phyloP scores from a whole-genome alignment of 2,113 vertebrate species.

The Hiodon tergisus region DNA sequence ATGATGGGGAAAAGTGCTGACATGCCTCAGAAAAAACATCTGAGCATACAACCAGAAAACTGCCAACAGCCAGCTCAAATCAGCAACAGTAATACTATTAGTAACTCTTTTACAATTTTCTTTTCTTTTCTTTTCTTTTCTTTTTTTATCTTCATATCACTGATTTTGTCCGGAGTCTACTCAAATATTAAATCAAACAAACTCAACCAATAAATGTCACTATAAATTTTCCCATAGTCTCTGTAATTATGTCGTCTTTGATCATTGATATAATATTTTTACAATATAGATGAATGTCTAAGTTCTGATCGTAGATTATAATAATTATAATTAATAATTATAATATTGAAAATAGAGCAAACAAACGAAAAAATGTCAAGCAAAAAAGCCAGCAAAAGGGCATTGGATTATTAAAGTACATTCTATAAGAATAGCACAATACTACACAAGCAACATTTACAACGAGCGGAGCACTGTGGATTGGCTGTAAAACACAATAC shows the following conservation, averaged over 20 bases:
- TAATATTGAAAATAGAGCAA: conserved; percentile 14
- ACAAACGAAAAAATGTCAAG: conserved; percentile 23
- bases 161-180: conserved; percentile 61
- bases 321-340: conserved; percentile 14
- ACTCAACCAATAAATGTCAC: conserved; percentile 25
- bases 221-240: conserved; percentile 25
- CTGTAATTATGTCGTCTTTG: conserved; percentile 18
- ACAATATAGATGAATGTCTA: not conserved
- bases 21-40: conserved; percentile 51
- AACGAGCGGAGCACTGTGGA: conserved; percentile 55
- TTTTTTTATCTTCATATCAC: conserved; percentile 54
- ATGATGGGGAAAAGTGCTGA: conserved; percentile 61
- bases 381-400: conserved; percentile 53
- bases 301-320: not conserved
- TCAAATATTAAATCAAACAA: conserved; percentile 25
- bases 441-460: conserved; percentile 61
- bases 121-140: too few species aligned
- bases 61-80: conserved; percentile 55
- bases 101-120: too few species aligned
- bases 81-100: conserved; percentile 9
- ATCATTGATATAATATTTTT: not conserved
- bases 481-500: conserved; percentile 60
- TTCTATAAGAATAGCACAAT: conserved; percentile 74
- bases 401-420: conserved; percentile 55
- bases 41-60: conserved; percentile 44